These are phyloP conservation scores for Sebastes cheni DNA, from an alignment of 2,797 vertebrate species.

Conservation along the genomic window DNA sequence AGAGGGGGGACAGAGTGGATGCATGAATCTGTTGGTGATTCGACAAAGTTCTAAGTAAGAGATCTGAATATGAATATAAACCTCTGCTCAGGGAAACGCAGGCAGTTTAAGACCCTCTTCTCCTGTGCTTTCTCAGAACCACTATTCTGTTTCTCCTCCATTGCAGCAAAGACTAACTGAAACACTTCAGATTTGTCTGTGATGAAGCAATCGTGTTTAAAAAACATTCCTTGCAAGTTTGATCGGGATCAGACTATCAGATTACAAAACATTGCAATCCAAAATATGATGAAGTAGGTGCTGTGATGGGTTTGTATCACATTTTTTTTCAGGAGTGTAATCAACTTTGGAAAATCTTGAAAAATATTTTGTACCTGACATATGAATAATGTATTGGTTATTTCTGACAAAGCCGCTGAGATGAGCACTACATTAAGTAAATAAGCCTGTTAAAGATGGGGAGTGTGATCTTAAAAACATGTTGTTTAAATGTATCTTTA, in stretches of 20 bases:
- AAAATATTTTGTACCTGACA: neutral
- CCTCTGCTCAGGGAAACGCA: neutral
- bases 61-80: neutral
- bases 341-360: neutral
- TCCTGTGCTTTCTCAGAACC: neutral
- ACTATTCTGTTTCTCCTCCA: neutral
- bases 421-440: neutral
- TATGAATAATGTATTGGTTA: neutral
- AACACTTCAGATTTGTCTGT: neutral
- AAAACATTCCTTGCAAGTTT: neutral
- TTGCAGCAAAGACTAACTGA: neutral
- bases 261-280: neutral
- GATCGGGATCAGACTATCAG: too few species aligned
- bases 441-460: neutral
- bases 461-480: neutral
- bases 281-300: neutral
- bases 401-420: neutral
- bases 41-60: neutral
- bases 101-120: neutral
- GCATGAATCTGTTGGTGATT: neutral
- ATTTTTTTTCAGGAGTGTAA: neutral
- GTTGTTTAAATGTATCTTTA: neutral
- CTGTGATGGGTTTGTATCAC: neutral
- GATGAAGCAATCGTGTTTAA: neutral
- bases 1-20: neutral